Evolutionary conservation across 2,113 vertebrate genomes (phyloP), one percentile per base, ranked within the genome.

Genomic region (Phainopepla nitens): DNA sequence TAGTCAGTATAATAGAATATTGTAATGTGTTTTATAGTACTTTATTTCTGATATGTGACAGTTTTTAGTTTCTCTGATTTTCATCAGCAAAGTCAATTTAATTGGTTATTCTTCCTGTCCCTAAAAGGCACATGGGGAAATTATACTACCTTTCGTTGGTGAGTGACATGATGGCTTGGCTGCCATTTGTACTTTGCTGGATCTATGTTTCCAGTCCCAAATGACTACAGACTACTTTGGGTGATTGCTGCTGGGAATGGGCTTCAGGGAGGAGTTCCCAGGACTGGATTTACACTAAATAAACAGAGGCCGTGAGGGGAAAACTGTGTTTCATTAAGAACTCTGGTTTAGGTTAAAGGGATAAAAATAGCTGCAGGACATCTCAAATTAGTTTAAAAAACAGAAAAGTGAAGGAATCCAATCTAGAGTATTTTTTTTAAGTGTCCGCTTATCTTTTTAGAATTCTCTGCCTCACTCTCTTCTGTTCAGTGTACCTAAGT

Each of bases 341-440:
- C 49, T 11, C 33, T 85, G 21, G 21, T 76, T 94, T 90, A 77
- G 31, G 45, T 82, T 89, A 69, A 91, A 82, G 21, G 35, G 75
- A 77, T 90, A 95, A 96, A 96, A 95, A 94, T 93, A 95, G 27
- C 53, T 82, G n/a, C 29, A 65, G 45, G 61, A 58, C 41, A 56
- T 93, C 39, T 77, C 62, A 86, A 81, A 82, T 81, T 68, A 65
- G 9, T 73, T 94, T 58, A 47, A 80, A 88, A 88, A 39, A 13
- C 42, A 65, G 61, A 39, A 61, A 76, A 84, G 7, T 66, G 9
- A 82, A 69, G 47, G 44, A 85, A 70, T 16, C 7, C 18, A 62
- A 70, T 72, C 14, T 64, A 36, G 23, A 82, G 5, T 72, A 50
- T 70, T 91, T 75, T 75, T 89, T 29, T 64, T 22, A 72, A 17